Base-by-base conservation (phyloP, 2,113 vertebrate species). In the Aegotheles bennettii region DNA sequence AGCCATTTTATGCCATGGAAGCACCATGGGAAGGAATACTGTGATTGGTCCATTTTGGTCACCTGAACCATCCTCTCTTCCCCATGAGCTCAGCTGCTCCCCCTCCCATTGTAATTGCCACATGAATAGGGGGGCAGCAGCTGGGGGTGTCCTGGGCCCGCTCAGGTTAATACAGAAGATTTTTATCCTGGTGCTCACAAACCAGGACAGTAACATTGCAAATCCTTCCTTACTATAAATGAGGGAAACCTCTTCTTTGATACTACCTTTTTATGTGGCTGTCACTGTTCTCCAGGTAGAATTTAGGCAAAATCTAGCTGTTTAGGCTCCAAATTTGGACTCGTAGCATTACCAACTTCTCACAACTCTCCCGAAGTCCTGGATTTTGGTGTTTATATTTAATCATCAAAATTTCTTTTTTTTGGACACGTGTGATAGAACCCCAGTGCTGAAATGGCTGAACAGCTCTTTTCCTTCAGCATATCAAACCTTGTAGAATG, bases 351-450 rank as follows among this genome's bases (percentile, higher is more conserved):
- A 5, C 1, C 48, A 76, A 16, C 5, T 76, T 69, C 15, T 79
- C 35, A 75, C 4, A 80, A 10, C 11, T 36, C 24, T 89, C 11
- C 24, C 48, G 31, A 90, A 91, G 11, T 31, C 33, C n/a, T 65
- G 21, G 80, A 61, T 15, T 69, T 61, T 33, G 16, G 4, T 26
- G 35, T 48, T 43, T 73, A 17, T 29, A 56, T 53, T 80, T 69
- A 21, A 69, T 21, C 16, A 40, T 18, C 26, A 60, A 23, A 68
- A 51, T 26, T 63, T 13, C 2, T 6, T 13, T 59, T 43, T 35
- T 70, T 45, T 16, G 6, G 5, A 16, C 6, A 26, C 0, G 0
- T 47, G 21, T 45, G 11, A 29, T 75, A 71, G 24, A 78, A 4
- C 2, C 4, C 1, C 9, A 64, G 40, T 17, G 10, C 12, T 61